A percentile compares a stretch with the other conserved stretches of the same genome.
Conservation (phyloP, 2,888 invertebrate species). For the Habrosyne pyritoides region DNA sequence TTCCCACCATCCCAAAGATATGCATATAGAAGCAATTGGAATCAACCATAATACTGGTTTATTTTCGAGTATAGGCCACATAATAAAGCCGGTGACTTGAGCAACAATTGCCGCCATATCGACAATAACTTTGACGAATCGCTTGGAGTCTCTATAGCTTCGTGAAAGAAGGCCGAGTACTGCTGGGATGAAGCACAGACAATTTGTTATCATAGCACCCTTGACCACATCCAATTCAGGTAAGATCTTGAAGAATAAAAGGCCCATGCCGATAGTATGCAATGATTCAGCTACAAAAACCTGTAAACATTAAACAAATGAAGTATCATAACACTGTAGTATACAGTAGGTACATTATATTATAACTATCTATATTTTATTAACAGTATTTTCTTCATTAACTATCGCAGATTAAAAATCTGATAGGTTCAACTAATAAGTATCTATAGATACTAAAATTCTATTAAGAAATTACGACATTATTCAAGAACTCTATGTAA, state of each 20-base stretch:
- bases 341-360: too few species aligned
- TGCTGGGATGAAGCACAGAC: constrained; percentile 95
- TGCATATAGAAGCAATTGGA: constrained; percentile 91
- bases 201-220: constrained; percentile 98
- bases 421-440: too few species aligned
- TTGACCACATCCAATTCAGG: constrained; percentile 97
- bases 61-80: constrained; percentile 94
- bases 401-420: too few species aligned
- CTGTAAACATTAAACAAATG: constrained; percentile 58
- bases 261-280: constrained; percentile 93
- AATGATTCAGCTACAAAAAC: constrained; percentile 94
- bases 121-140: constrained; percentile 90
- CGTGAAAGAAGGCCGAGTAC: constrained; percentile 90
- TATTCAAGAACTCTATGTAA: too few species aligned
- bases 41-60: constrained; percentile 92
- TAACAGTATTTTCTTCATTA: too few species aligned
- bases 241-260: constrained; percentile 94
- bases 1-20: constrained; percentile 99
- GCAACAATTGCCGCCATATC: constrained; percentile 94
- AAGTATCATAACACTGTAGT: too few species aligned
- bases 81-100: constrained; percentile 95
- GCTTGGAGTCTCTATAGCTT: constrained; percentile 91
- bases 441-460: too few species aligned
- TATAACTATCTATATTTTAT: too few species aligned
- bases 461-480: too few species aligned